A percentile compares a stretch with the other conserved stretches of the same genome.
Conservation (phyloP, 2,888 invertebrate genomes). For the Drosophila robusta region DNA sequence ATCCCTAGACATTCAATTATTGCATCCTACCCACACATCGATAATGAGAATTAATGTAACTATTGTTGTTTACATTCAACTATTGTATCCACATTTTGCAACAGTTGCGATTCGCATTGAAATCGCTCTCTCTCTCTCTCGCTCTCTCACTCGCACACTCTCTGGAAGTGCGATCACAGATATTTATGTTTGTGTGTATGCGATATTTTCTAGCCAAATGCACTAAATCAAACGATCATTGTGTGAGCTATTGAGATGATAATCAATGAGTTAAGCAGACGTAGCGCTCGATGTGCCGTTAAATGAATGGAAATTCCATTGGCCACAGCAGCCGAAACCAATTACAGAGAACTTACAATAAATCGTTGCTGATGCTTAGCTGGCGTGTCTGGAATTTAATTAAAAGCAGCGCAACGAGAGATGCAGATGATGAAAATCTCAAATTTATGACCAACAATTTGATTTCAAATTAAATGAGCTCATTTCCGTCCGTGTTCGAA, state of each 20-base stretch:
- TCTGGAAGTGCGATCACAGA: constrained; percentile 1
- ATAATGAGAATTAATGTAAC: constrained; percentile 4
- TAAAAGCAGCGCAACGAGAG: constrained; percentile 52
- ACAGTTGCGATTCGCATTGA: constrained; percentile 4
- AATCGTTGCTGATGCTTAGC: constrained; percentile 33
- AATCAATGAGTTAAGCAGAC: constrained; percentile 57
- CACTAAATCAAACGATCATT: constrained; percentile 70
- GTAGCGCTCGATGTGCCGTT: constrained; percentile 59
- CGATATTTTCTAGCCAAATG: constrained; percentile 60
- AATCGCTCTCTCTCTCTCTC: not conserved
- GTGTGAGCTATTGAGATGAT: constrained; percentile 59
- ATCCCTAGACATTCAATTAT: not conserved
- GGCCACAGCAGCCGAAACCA: constrained; percentile 43
- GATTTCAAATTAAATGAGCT: constrained; percentile 71
- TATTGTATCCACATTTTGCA: constrained; percentile 12
- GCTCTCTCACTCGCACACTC: not conserved
- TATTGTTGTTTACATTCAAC: constrained; percentile 21
- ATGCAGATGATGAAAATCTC: constrained; percentile 47
- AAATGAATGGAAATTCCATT: constrained; percentile 75
- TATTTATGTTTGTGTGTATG: constrained; percentile 17
- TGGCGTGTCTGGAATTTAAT: constrained; percentile 77
- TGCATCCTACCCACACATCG: not conserved
- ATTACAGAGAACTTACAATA: constrained; percentile 51
- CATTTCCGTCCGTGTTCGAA: constrained; percentile 67
- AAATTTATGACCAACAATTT: constrained; percentile 65